Conservation (phyloP, 2,888 invertebrate genomes). For the Noctua janthina region DNA sequence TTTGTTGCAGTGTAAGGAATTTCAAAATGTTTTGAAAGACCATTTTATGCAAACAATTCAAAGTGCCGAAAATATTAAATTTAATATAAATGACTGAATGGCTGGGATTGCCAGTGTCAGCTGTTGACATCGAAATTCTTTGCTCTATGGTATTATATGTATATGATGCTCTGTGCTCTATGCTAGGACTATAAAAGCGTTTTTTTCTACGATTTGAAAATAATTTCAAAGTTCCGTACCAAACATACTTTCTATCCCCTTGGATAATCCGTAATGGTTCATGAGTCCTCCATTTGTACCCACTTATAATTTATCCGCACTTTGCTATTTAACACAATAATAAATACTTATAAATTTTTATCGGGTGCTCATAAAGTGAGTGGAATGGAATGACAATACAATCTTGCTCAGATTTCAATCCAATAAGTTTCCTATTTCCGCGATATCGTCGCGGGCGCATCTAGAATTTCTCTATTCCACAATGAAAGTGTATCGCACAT, state of each 20-base stretch:
- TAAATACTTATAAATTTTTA: background rate
- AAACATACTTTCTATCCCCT: background rate
- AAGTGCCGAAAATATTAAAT: background rate
- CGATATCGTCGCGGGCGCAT: slow-evolving; percentile 52
- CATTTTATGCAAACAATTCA: background rate
- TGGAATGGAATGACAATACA: background rate
- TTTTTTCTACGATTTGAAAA: no score
- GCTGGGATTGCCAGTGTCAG: background rate
- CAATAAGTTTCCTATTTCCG: slow-evolving; percentile 53
- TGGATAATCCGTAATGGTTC: background rate
- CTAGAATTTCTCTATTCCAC: slow-evolving; percentile 63
- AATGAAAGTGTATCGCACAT: slow-evolving; percentile 65
- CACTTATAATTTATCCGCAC: background rate
- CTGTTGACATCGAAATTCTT: slow-evolving; percentile 2
- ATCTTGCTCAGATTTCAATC: slow-evolving; percentile 33
- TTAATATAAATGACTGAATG: background rate
- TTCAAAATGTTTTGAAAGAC: background rate
- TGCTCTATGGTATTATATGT: background rate
- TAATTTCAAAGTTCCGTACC: background rate
- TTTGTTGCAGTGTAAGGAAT: background rate
- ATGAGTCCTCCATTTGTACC: background rate
- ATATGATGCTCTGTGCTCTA: no score
- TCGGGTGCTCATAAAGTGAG: background rate
- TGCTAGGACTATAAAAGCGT: background rate
- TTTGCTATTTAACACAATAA: background rate